These are phyloP conservation scores for Heliconius melpomene DNA, from an alignment of 1,140 invertebrate genomes.

Conservation along the genomic window DNA sequence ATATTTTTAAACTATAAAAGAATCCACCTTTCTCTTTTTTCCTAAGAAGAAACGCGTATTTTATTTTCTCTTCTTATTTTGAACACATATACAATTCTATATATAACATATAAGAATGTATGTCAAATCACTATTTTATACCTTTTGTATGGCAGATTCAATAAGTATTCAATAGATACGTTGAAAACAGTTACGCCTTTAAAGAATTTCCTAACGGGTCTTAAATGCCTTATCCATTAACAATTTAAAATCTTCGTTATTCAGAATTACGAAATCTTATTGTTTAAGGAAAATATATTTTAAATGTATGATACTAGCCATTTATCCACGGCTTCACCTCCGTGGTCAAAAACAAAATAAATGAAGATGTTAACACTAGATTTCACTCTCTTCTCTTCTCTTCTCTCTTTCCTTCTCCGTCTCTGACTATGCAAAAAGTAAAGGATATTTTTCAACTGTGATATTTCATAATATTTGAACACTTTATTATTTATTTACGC, in stretches of 20 bases:
- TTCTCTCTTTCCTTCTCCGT: too few relatives aligned
- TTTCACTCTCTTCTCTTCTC: too few relatives aligned
- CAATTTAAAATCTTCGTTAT: constrained; percentile 43
- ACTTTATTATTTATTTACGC: too few relatives aligned
- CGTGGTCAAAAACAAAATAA: too few relatives aligned
- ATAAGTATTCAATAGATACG: constrained; percentile 16
- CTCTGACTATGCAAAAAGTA: too few relatives aligned
- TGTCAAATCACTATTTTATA: constrained; percentile 2
- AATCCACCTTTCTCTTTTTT: background rate
- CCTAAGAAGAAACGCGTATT: background rate
- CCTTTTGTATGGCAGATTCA: constrained; percentile 1
- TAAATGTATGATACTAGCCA: too few relatives aligned
- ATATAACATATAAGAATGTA: background rate
- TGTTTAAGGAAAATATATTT: background rate
- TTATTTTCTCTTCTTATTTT: background rate
- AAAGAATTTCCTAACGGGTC: constrained; percentile 27
- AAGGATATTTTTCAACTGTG: too few relatives aligned
- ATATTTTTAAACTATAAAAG: too few relatives aligned
- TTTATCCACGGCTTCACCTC: too few relatives aligned
- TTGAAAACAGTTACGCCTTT: constrained; percentile 12
- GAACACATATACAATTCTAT: background rate
- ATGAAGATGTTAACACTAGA: too few relatives aligned
- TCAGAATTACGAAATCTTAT: constrained; percentile 63
- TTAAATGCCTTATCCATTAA: constrained; percentile 12
- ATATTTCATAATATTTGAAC: too few relatives aligned